phyloP scores from a whole-genome alignment of 2,797 vertebrate species.

The Centroberyx gerrardi region DNA sequence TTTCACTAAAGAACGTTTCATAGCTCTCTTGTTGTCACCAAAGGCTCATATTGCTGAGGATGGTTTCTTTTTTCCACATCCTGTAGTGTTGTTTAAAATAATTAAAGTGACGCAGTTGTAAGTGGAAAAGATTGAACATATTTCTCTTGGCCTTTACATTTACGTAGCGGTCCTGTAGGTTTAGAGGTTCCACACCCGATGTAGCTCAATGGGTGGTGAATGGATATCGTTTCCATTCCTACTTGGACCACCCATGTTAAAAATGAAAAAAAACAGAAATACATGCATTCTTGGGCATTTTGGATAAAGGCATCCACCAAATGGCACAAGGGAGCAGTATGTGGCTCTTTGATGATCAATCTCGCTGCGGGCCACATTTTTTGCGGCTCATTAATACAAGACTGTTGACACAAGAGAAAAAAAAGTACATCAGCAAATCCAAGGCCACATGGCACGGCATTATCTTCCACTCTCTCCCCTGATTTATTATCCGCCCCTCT shows the following conservation, averaged over 20 bases:
- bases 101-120: no score
- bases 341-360: conserved; percentile 51
- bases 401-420: conserved; percentile 46
- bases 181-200: no score
- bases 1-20: no score
- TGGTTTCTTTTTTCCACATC: no score
- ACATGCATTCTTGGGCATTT: neutral
- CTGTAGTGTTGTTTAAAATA: no score
- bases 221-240: conserved; percentile 35
- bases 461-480: conserved; percentile 33
- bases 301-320: conserved; percentile 31
- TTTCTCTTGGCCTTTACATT: no score
- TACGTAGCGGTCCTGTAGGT: no score
- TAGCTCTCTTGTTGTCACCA: no score
- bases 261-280: neutral
- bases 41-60: no score
- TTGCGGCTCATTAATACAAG: conserved; percentile 52
- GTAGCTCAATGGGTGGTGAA: no score
- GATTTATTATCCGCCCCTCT: conserved; percentile 36
- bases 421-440: conserved; percentile 46
- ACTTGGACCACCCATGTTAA: neutral
- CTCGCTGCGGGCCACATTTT: conserved; percentile 24
- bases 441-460: conserved; percentile 33
- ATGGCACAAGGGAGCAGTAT: conserved; percentile 30
- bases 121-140: no score